Base-by-base conservation (phyloP, 2,888 invertebrate genomes). In the Congeria kusceri region DNA sequence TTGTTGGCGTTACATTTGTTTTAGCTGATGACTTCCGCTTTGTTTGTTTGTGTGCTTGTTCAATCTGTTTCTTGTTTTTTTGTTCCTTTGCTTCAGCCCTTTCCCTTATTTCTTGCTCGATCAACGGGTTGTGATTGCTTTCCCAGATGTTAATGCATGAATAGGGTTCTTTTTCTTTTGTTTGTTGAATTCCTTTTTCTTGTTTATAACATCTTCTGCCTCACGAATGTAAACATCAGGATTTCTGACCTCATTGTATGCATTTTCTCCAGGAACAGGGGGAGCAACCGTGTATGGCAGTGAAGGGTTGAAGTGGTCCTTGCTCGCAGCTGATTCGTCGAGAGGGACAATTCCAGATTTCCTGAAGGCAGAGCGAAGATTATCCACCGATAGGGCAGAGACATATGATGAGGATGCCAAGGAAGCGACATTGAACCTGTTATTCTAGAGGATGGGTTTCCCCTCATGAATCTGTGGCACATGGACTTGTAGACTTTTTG, bases 361-460 rank as follows among this genome's bases (percentile, higher is more conserved):
- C 32, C 62, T 56, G 32, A 77, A 77, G 23, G 71, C 44, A 28
- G 71, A 62, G 20, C 44, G 61, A 15, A 71, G 29, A 53, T 77
- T 77, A 3, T 23, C 20, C 13, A 11, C 56, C 3, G 69, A 69
- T 15, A 69, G 23, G 25, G 69, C 75, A 46, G 39, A 28, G 1
- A 18, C 49, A 56, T 77, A 71, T 46, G 77, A 25, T 4, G 27
- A n/a, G 9, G 67, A 77, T 27, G 47, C 61, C 1, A 77, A 56
- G n/a, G 67, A 28, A 53, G 71, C 62, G 20, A 77, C 77, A 63
- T 67, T 67, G 44, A 47, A 77, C n/a, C 71, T 66, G 67, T 77
- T 13, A 77, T 71, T 46, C 58, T 77, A 13, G 71, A 29, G 1
- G 59, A 58, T 13, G 68, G 77, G 58, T 59, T 67, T n/a, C 63